A percentile compares a stretch with the other conserved stretches of the same genome.
Conservation (phyloP, 2,113 vertebrate genomes). For the Guaruba guarouba region DNA sequence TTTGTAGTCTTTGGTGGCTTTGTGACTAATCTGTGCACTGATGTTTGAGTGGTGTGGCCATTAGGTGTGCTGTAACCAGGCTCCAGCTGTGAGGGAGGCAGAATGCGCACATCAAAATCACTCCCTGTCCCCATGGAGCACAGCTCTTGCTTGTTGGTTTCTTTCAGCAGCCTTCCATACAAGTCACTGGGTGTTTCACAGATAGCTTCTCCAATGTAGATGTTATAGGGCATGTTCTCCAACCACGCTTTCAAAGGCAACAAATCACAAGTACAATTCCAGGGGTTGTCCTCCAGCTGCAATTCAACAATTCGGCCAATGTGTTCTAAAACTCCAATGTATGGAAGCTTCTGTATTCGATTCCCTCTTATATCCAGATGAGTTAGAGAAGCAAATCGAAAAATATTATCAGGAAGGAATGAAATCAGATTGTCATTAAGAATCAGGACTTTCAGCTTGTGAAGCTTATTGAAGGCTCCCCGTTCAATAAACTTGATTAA, state of each 20-base stretch:
- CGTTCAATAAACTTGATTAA: slow-evolving; percentile 98
- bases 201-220: slow-evolving; percentile 97
- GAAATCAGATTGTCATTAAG: slow-evolving; percentile 98
- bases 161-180: slow-evolving; percentile 93
- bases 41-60: slow-evolving; percentile 81
- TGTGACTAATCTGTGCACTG: slow-evolving; percentile 82
- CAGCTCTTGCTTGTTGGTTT: slow-evolving; percentile 95
- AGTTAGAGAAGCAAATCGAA: slow-evolving; percentile 96
- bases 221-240: slow-evolving; percentile 99
- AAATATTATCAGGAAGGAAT: slow-evolving; percentile 96
- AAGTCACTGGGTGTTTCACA: slow-evolving; percentile 96
- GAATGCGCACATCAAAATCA: slow-evolving; percentile 89
- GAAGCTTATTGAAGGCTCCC: slow-evolving; percentile 98
- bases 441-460: slow-evolving; percentile 96
- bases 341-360: slow-evolving; percentile 95
- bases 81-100: slow-evolving; percentile 86
- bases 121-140: slow-evolving; percentile 94
- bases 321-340: slow-evolving; percentile 96
- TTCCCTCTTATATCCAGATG: slow-evolving; percentile 98
- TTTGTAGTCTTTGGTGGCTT: slow-evolving; percentile 92
- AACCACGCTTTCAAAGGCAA: slow-evolving; percentile 96
- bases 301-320: slow-evolving; percentile 94
- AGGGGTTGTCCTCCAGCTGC: slow-evolving; percentile 97
- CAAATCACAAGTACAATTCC: slow-evolving; percentile 98
- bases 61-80: slow-evolving; percentile 83